These are phyloP conservation scores for Benthosema pterotum DNA, from an alignment of 2,797 vertebrate genomes.

Conservation along the genomic window DNA sequence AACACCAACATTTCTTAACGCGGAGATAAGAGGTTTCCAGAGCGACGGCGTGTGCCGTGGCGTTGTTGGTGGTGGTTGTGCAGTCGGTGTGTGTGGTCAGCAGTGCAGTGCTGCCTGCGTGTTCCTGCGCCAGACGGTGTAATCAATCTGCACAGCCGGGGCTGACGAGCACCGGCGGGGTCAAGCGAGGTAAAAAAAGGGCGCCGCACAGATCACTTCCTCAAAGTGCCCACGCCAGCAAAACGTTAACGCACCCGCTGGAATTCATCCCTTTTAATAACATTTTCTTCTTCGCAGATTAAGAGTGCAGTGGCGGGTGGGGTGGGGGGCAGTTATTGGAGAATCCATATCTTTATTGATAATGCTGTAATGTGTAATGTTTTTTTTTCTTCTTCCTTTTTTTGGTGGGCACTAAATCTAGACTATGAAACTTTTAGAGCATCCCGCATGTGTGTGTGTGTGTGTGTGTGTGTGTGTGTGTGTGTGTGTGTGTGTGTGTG, in stretches of 20 bases:
- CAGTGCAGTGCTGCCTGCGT: not conserved
- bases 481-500: too few species aligned
- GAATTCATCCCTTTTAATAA: not conserved
- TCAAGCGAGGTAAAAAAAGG: constrained; percentile 56
- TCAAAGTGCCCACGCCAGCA: constrained; percentile 14
- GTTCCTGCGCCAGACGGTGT: constrained; percentile 34
- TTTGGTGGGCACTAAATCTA: not conserved
- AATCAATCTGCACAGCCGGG: constrained; percentile 41
- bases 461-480: too few species aligned
- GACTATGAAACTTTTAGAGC: not conserved
- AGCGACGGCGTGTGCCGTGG: too few species aligned
- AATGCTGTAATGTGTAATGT: constrained; percentile 1
- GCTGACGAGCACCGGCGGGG: constrained; percentile 36
- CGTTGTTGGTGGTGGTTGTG: too few species aligned
- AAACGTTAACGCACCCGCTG: not conserved
- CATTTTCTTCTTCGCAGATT: constrained; percentile 13
- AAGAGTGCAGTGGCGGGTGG: constrained; percentile 3
- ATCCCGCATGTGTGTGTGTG: too few species aligned
- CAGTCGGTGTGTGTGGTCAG: constrained; percentile 51
- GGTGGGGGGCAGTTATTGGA: not conserved
- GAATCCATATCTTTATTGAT: constrained; percentile 18
- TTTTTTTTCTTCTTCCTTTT: not conserved
- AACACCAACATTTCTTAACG: too few species aligned
- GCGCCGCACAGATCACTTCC: not conserved
- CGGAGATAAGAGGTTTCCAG: not conserved